phyloP scores from a whole-genome alignment of 1,140 invertebrate species.

The Drosophila subpulchrella region DNA sequence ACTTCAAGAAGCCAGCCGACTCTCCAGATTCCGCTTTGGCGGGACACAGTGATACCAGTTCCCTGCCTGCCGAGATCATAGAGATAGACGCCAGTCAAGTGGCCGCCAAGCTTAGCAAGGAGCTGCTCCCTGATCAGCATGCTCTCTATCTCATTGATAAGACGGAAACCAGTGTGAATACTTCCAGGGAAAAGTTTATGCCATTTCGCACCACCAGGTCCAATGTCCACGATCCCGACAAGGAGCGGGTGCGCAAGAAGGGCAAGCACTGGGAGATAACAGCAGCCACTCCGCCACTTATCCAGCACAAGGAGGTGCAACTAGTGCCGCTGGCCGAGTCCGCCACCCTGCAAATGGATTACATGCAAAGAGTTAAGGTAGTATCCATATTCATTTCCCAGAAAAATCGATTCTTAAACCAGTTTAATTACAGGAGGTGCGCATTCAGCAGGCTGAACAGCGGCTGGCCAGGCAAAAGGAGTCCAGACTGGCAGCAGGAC shows the following conservation, averaged over 20 bases:
- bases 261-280: conserved; percentile 89
- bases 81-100: conserved; percentile 57
- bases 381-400: no score
- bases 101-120: conserved; percentile 8
- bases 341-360: conserved; percentile 65
- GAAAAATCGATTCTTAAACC: neutral
- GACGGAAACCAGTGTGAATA: conserved; percentile 85
- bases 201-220: conserved; percentile 88
- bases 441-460: conserved; percentile 74
- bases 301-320: conserved; percentile 71
- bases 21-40: conserved; percentile 50
- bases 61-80: conserved; percentile 54
- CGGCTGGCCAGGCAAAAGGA: conserved; percentile 52
- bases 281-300: conserved; percentile 88
- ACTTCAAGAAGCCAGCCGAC: conserved; percentile 66
- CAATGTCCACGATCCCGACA: conserved; percentile 87
- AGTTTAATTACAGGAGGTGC: conserved; percentile 48
- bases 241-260: conserved; percentile 87
- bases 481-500: neutral
- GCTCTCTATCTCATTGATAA: conserved; percentile 87
- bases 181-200: conserved; percentile 85
- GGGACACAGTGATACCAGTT: conserved; percentile 42
- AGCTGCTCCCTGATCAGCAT: conserved; percentile 85
- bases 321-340: conserved; percentile 77
- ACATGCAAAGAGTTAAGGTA: conserved; percentile 72